A percentile compares a stretch with the other conserved stretches of the same genome.
Evolutionary conservation across 1,140 invertebrate genomes (phyloP).

Genomic region (Ostrea denselamellosa): DNA sequence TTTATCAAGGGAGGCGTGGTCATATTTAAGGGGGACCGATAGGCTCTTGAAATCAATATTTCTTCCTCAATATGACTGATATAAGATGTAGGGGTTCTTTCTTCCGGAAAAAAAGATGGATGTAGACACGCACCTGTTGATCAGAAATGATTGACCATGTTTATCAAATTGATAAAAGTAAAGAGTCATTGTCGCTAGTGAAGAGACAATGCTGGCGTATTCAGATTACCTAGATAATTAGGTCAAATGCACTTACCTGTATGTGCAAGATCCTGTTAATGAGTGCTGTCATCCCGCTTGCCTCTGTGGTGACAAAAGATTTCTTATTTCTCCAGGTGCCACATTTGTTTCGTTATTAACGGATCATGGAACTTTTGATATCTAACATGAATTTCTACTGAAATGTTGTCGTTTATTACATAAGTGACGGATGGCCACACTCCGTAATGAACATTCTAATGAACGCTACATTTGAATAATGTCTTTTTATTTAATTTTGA

Average conservation of each 20-base stretch:
- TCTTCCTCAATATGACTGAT: constrained; percentile 16
- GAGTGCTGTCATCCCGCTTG: neutral
- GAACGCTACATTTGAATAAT: neutral
- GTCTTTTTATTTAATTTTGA: constrained; percentile 9
- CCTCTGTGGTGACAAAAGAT: neutral
- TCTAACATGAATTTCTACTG: neutral
- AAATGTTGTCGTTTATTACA: constrained; percentile 7
- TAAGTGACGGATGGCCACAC: neutral
- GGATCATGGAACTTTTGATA: neutral
- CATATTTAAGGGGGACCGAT: neutral
- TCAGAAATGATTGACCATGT: neutral
- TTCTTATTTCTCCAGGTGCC: neutral
- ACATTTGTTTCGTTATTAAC: neutral
- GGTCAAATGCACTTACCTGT: constrained; percentile 2
- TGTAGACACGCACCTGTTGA: neutral
- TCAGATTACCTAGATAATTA: neutral
- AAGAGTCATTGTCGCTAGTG: neutral
- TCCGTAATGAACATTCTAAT: neutral
- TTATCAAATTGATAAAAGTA: neutral
- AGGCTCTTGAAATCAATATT: neutral
- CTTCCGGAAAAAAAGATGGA: constrained; percentile 9
- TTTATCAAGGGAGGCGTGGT: neutral
- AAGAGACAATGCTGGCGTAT: neutral
- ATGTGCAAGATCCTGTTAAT: neutral
- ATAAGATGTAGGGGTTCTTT: neutral